Conservation (phyloP, 2,888 invertebrate species). For the Polydrusus cervinus region DNA sequence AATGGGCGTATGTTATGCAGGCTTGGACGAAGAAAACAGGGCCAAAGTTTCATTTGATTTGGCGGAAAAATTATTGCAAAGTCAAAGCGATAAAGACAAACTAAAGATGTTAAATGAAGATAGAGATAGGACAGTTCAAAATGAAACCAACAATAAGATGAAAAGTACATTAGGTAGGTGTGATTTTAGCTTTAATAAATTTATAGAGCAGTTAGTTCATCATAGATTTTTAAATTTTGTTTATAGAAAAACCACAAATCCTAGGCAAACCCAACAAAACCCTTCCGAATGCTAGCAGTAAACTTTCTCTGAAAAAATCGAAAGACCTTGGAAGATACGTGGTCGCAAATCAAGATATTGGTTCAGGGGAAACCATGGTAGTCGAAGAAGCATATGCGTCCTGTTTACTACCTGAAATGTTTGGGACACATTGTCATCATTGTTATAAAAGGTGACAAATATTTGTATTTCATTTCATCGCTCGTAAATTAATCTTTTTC, state of each 20-base stretch:
- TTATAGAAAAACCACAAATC: conserved; percentile 43
- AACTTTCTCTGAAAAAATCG: conserved; percentile 77
- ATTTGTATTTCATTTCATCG: too few relatives aligned
- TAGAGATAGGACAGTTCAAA: conserved; percentile 35
- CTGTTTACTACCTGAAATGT: conserved; percentile 81
- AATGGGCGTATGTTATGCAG: conserved; percentile 81
- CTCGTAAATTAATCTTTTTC: too few relatives aligned
- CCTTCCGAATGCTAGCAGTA: conserved; percentile 76
- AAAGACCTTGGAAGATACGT: conserved; percentile 80
- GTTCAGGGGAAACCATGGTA: conserved; percentile 82
- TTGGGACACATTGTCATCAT: conserved; percentile 86
- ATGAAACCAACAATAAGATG: background rate
- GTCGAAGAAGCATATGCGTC: conserved; percentile 84
- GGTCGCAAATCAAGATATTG: conserved; percentile 77
- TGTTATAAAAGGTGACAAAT: conserved; percentile 81
- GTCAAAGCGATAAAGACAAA: conserved; percentile 63
- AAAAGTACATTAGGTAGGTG: conserved; percentile 16
- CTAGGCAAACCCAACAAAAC: conserved; percentile 32
- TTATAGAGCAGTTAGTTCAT: background rate
- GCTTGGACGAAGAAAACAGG: conserved; percentile 75
- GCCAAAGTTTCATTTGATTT: conserved; percentile 80
- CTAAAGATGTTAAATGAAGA: conserved; percentile 51
- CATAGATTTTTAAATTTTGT: background rate
- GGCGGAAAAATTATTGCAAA: conserved; percentile 75
- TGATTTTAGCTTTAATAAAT: background rate